Percentiles rank a stretch among this genome's conserved stretches.
phyloP scores from a whole-genome alignment of 2,888 invertebrate species.

The Sussaba pulchella region DNA sequence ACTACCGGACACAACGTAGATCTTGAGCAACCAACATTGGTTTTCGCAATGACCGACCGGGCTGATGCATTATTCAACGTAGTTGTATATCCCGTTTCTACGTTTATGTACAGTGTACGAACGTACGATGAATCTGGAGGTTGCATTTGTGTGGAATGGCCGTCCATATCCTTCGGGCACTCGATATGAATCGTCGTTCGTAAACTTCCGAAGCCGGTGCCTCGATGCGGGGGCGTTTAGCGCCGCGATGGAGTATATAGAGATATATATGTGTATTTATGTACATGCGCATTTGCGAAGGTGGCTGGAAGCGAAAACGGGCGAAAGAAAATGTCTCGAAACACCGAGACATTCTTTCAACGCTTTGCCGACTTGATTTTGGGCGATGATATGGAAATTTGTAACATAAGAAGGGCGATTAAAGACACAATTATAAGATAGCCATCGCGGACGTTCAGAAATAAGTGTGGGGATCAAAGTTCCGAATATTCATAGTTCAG shows the following conservation, averaged over 20 bases:
- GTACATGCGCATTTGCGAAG: background rate
- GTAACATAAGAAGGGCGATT: no score
- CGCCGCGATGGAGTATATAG: slow-evolving; percentile 27
- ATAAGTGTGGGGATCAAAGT: no score
- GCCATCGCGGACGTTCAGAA: no score
- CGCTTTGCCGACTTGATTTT: no score
- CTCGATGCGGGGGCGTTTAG: slow-evolving; percentile 40
- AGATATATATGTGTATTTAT: background rate
- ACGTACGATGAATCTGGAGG: slow-evolving; percentile 5
- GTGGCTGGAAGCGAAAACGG: no score
- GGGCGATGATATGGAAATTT: no score
- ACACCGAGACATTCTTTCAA: no score
- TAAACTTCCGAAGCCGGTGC: slow-evolving; percentile 19
- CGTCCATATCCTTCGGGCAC: slow-evolving; percentile 20
- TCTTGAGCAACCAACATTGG: slow-evolving; percentile 74
- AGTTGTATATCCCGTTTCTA: slow-evolving; percentile 5
- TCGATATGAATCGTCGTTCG: slow-evolving; percentile 31
- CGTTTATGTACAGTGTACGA: slow-evolving; percentile 5
- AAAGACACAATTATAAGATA: no score
- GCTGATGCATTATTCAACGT: slow-evolving; percentile 52
- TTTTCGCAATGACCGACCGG: slow-evolving; percentile 75
- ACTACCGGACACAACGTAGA: slow-evolving; percentile 76
- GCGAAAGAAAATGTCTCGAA: no score
- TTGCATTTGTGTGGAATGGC: slow-evolving; percentile 21
- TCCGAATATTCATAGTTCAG: no score